Conservation (phyloP, 2,797 vertebrate genomes). For the Mormyrops attenuatus region DNA sequence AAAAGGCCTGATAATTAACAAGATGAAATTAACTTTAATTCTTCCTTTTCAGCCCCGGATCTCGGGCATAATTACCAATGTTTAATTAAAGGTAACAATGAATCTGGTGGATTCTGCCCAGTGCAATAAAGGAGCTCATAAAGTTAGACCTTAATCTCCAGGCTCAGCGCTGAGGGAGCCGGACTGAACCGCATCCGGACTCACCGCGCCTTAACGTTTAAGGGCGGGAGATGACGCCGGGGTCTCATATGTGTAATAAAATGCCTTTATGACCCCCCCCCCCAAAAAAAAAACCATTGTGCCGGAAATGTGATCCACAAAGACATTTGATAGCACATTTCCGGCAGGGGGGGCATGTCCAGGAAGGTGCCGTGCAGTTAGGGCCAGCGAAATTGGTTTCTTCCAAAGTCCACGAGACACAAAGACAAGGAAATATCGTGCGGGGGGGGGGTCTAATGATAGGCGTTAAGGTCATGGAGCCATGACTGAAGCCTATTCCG, state of each 20-base stretch:
- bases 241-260: conserved; percentile 55
- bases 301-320: conserved; percentile 61
- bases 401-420: conserved; percentile 68
- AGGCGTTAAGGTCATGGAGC: conserved; percentile 43
- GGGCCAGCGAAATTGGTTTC: conserved; percentile 64
- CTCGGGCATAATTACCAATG: conserved; percentile 59
- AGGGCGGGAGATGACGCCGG: conserved; percentile 50
- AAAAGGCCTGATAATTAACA: conserved; percentile 63
- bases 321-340: conserved; percentile 50
- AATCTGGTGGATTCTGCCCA: conserved; percentile 57
- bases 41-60: conserved; percentile 58
- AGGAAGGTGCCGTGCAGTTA: conserved; percentile 70
- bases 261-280: conserved; percentile 59
- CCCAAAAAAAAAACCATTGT: neutral
- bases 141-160: conserved; percentile 68
- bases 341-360: conserved; percentile 46
- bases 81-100: conserved; percentile 75
- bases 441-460: conserved; percentile 47
- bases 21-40: conserved; percentile 65
- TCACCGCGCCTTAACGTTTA: conserved; percentile 37
- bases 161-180: conserved; percentile 19
- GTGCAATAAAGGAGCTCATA: conserved; percentile 57
- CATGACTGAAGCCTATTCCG: conserved; percentile 30
- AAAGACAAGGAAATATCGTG: conserved; percentile 49
- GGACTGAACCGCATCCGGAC: neutral